A percentile compares a stretch with the other conserved stretches of the same genome.
Conservation (phyloP, 2,113 vertebrate species). For the Chrysemys picta region DNA sequence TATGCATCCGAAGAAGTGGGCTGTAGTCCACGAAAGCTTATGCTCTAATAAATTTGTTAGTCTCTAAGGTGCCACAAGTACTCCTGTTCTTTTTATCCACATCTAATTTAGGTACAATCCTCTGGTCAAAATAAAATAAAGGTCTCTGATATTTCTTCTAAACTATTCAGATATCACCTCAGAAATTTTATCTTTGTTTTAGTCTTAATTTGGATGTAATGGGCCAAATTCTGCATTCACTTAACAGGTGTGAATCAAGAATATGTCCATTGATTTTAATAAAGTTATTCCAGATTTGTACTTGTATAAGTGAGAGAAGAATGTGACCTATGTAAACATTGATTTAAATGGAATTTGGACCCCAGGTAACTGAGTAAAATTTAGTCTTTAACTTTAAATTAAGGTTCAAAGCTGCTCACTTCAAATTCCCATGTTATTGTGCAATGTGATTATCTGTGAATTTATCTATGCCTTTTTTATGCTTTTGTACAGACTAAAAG, state of each 20-base stretch:
- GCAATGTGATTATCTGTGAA: slow-evolving; percentile 3
- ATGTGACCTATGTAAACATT: background rate
- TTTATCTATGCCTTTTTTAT: background rate
- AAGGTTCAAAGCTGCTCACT: background rate
- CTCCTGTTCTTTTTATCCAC: too few species aligned
- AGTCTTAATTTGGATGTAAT: background rate
- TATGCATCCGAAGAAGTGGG: too few species aligned
- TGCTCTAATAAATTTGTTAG: too few species aligned
- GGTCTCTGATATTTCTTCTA: background rate
- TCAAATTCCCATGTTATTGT: background rate
- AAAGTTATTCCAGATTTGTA: background rate
- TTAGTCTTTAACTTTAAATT: background rate
- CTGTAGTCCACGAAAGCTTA: too few species aligned
- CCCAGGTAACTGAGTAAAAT: background rate
- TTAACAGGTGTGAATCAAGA: background rate
- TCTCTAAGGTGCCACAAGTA: too few species aligned
- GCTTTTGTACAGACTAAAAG: slow-evolving; percentile 20
- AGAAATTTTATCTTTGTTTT: background rate
- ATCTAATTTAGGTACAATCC: background rate
- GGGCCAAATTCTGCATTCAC: background rate
- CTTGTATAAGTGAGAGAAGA: background rate
- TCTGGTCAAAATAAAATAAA: background rate
- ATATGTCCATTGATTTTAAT: background rate
- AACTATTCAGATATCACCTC: background rate
- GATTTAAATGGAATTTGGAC: background rate